Evolutionary conservation across 2,113 vertebrate genomes (phyloP).

Genomic region (Hyperopisus bebe): DNA sequence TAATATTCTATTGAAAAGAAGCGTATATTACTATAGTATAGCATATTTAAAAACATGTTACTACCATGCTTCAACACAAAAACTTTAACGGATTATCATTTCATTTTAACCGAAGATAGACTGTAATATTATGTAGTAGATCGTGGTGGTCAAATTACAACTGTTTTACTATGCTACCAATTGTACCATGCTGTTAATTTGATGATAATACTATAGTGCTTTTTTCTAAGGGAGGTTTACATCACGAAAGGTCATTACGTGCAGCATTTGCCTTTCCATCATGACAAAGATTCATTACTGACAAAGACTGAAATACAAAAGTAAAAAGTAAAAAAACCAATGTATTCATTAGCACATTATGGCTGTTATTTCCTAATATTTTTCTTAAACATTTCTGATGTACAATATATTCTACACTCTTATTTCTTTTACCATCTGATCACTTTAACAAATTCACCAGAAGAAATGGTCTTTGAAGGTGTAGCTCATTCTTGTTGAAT

Average conservation of each 20-base stretch:
- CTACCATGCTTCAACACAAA: no score
- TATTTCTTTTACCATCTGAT: background rate
- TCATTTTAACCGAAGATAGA: no score
- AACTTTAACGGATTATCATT: no score
- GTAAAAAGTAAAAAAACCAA: no score
- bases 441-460: background rate
- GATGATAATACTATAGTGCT: background rate
- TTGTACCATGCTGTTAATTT: background rate
- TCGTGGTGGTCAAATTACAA: background rate
- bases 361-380: background rate
- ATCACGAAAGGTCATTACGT: background rate
- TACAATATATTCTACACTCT: background rate
- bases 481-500: background rate
- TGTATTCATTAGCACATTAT: background rate
- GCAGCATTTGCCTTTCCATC: background rate
- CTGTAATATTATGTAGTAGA: background rate
- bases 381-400: background rate
- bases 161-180: no score
- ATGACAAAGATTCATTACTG: background rate
- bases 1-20: no score
- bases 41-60: no score
- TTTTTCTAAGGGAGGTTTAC: background rate
- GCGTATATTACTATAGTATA: no score
- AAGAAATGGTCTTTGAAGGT: background rate
- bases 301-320: background rate